These are phyloP conservation scores for Neomonachus schauinslandi DNA, from an alignment of 2,113 vertebrate species.

Conservation along the genomic window DNA sequence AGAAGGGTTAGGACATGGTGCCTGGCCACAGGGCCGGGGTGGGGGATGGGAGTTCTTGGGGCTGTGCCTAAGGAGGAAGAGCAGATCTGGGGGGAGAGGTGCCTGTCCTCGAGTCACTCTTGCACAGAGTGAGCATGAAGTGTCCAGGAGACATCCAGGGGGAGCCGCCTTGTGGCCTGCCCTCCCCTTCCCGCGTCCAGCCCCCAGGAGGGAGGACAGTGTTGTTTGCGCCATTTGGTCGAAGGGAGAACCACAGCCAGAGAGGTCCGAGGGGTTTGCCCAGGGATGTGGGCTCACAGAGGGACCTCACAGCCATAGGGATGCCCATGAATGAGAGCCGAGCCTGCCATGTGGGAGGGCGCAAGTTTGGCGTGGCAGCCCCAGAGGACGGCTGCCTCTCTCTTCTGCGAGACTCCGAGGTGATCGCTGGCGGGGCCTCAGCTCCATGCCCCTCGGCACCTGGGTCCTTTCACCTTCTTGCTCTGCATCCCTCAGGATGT, in stretches of 20 bases:
- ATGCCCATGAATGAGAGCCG: background rate
- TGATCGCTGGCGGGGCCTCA: background rate
- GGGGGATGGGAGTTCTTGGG: background rate
- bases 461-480: background rate
- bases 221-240: background rate
- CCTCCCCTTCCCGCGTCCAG: background rate
- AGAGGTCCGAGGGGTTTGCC: background rate
- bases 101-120: background rate
- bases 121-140: background rate
- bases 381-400: background rate
- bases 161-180: background rate
- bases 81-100: background rate
- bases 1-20: background rate
- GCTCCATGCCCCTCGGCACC: background rate
- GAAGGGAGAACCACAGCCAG: background rate
- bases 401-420: accelerated
- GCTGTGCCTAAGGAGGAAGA: background rate
- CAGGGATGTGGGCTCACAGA: background rate
- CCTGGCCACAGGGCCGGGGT: background rate
- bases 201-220: background rate
- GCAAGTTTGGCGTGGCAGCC: background rate
- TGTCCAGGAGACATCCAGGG: background rate
- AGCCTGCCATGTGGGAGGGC: background rate
- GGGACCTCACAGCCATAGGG: too few species aligned
- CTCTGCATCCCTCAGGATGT: background rate